phyloP scores from a whole-genome alignment of 2,888 invertebrate genomes.

The Tenthredo scrophulariae region DNA sequence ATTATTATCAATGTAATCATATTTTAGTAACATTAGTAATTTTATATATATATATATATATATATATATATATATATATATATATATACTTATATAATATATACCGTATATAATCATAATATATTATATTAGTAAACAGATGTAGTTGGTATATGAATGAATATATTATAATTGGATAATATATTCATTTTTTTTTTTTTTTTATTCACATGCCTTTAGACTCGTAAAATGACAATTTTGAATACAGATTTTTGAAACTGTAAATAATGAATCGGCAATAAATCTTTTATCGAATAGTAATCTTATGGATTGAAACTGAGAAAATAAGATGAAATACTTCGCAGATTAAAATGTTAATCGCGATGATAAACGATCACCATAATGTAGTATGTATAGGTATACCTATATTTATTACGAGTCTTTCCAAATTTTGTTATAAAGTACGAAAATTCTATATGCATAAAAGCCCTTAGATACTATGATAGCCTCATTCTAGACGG shows the following conservation, averaged over 20 bases:
- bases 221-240: not conserved
- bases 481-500: slow-evolving; percentile 41
- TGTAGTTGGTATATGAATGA: not conserved
- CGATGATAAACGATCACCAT: not conserved
- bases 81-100: not conserved
- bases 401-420: not conserved
- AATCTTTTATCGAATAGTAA: not conserved
- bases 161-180: not conserved
- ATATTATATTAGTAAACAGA: not conserved
- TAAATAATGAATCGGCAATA: not conserved
- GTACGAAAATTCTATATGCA: slow-evolving; percentile 11
- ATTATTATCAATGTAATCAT: slow-evolving; percentile 36
- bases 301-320: not conserved
- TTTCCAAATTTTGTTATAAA: not conserved
- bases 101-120: not conserved
- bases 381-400: not conserved
- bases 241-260: not conserved
- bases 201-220: not conserved
- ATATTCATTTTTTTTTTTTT: not conserved
- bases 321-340: not conserved
- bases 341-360: not conserved
- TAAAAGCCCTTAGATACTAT: slow-evolving; percentile 34
- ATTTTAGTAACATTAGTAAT: slow-evolving; percentile 25
- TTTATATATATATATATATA: not conserved
- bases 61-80: not conserved